These are phyloP conservation scores for Herpailurus yagouaroundi DNA, from an alignment of 2,113 vertebrate genomes.

Conservation along the genomic window DNA sequence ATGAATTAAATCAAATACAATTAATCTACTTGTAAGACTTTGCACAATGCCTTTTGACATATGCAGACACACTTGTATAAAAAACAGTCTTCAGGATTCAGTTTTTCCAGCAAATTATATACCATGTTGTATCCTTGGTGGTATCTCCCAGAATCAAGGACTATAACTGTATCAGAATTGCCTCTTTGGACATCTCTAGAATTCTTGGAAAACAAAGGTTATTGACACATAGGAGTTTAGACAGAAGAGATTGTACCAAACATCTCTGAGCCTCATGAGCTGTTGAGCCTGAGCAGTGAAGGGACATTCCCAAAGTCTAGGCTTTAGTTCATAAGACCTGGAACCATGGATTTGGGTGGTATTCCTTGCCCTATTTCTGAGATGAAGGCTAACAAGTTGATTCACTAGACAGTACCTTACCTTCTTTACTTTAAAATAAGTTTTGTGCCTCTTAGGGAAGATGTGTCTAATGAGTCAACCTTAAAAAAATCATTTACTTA, in stretches of 20 bases:
- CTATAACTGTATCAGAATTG: not conserved
- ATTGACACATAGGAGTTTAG: not conserved
- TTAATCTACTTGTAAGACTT: conserved; percentile 19
- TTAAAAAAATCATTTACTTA: conserved; percentile 21
- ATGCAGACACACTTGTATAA: not conserved
- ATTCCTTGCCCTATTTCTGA: not conserved
- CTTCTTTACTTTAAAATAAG: not conserved
- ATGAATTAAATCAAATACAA: not conserved
- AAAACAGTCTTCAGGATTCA: not conserved
- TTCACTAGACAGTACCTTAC: not conserved
- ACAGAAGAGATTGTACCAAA: not conserved
- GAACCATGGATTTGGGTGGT: not conserved
- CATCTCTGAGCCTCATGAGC: not conserved
- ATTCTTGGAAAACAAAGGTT: conserved; percentile 1
- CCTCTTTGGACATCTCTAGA: not conserved
- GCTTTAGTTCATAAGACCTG: not conserved
- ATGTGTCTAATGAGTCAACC: not conserved
- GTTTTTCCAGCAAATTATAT: not conserved
- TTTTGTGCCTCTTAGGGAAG: not conserved
- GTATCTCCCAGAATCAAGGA: not conserved
- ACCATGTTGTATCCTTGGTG: not conserved
- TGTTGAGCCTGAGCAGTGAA: not conserved
- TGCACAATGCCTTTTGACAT: not conserved
- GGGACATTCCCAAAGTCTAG: fast-evolving
- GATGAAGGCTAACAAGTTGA: not conserved